Evolutionary conservation across 2,888 invertebrate species (phyloP).

Genomic region (Heteropelma amictum): DNA sequence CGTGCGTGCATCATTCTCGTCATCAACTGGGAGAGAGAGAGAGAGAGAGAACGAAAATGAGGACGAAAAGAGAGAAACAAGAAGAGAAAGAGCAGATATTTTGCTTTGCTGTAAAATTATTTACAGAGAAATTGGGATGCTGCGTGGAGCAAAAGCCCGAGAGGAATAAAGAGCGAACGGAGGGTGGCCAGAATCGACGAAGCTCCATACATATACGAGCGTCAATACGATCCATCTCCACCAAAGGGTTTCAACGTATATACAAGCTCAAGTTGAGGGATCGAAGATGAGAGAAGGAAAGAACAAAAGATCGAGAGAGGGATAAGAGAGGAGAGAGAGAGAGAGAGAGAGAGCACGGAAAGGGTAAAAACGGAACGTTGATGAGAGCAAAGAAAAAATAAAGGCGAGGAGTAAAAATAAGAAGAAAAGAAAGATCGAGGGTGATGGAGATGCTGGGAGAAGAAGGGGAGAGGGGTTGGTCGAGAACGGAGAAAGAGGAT

Average conservation of each 20-base stretch:
- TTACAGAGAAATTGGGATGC: not conserved
- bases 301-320: conserved; percentile 23
- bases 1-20: too few relatives aligned
- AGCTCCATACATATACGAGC: not conserved
- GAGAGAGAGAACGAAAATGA: not conserved
- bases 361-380: conserved; percentile 21
- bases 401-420: conserved; percentile 11
- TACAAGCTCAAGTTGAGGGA: not conserved
- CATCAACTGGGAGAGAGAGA: not conserved
- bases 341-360: conserved; percentile 15
- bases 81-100: not conserved
- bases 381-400: conserved; percentile 48
- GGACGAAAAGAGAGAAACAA: too few relatives aligned
- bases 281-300: conserved; percentile 4
- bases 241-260: not conserved
- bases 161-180: not conserved
- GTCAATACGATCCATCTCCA: not conserved
- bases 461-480: not conserved
- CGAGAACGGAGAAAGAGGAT: conserved; percentile 51
- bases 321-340: conserved; percentile 12
- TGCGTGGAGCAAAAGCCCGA: not conserved
- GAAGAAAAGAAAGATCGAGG: not conserved
- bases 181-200: not conserved
- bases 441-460: not conserved
- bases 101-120: not conserved